These are phyloP conservation scores for Galeopsomyia nigrocyanea DNA, from an alignment of 2,888 invertebrate species.

Conservation along the genomic window DNA sequence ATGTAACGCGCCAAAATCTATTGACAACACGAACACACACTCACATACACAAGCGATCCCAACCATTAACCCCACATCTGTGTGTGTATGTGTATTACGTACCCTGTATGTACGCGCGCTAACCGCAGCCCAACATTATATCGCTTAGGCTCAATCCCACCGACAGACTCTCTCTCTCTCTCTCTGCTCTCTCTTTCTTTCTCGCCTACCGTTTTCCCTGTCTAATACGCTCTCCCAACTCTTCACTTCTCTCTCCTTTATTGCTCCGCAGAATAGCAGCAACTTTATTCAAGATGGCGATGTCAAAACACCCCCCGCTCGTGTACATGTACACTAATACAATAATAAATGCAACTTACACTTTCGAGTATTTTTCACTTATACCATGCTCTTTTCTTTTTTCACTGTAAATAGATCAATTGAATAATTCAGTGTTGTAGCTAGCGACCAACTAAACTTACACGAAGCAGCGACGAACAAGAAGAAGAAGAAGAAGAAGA, in stretches of 20 bases:
- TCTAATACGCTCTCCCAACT: neutral
- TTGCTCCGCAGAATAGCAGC: neutral
- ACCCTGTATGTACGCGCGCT: neutral
- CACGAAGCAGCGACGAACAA: too few species aligned
- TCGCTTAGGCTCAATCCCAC: too few species aligned
- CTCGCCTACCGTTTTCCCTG: neutral
- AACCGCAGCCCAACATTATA: conserved; percentile 1
- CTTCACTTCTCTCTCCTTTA: neutral
- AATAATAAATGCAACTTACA: too few species aligned
- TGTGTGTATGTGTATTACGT: conserved; percentile 15
- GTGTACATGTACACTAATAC: too few species aligned
- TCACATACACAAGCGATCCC: conserved; percentile 37
- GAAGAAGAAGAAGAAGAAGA: too few species aligned
- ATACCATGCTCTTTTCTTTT: conserved; percentile 27
- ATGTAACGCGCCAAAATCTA: conserved; percentile 61
- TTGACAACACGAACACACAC: conserved; percentile 56
- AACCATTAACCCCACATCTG: conserved; percentile 27
- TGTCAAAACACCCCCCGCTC: conserved; percentile 59
- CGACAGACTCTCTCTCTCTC: too few species aligned
- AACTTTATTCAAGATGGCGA: conserved; percentile 57
- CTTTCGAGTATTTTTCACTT: too few species aligned
- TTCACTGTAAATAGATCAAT: conserved; percentile 22
- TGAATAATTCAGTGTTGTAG: neutral
- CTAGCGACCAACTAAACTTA: too few species aligned
- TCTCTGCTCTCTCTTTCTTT: too few species aligned